phyloP scores from a whole-genome alignment of 2,888 invertebrate species.

The Hecatera dysodea region DNA sequence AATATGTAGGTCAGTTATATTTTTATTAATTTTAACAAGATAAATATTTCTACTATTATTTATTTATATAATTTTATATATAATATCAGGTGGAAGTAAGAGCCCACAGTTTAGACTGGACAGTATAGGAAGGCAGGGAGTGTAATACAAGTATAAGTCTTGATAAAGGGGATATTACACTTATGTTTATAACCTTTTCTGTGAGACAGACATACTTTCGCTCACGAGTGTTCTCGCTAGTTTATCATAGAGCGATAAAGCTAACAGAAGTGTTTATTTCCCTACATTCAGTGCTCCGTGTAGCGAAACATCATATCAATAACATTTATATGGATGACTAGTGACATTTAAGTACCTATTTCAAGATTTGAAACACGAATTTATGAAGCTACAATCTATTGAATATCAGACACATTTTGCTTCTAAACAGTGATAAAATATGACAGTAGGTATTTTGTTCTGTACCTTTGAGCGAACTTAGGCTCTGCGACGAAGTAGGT shows the following conservation, averaged over 20 bases:
- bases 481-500: slow-evolving; percentile 51
- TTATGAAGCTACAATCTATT: slow-evolving; percentile 57
- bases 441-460: slow-evolving; percentile 19
- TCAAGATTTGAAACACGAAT: slow-evolving; percentile 58
- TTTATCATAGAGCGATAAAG: slow-evolving; percentile 62
- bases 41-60: slow-evolving; percentile 60
- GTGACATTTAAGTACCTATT: slow-evolving; percentile 58
- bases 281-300: slow-evolving; percentile 52
- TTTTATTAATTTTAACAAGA: slow-evolving; percentile 61
- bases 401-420: slow-evolving; percentile 55
- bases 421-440: slow-evolving; percentile 57
- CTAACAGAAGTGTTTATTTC: slow-evolving; percentile 40
- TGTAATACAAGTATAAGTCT: slow-evolving; percentile 66
- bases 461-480: slow-evolving; percentile 49
- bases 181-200: slow-evolving; percentile 52
- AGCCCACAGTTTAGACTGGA: slow-evolving; percentile 82
- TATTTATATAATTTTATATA: slow-evolving; percentile 44
- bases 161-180: slow-evolving; percentile 63
- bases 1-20: slow-evolving; percentile 51
- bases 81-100: slow-evolving; percentile 52
- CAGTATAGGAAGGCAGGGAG: slow-evolving; percentile 73
- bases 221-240: slow-evolving; percentile 63
- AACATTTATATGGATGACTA: slow-evolving; percentile 56
- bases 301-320: slow-evolving; percentile 51
- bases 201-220: slow-evolving; percentile 44